Evolutionary conservation across 2,888 invertebrate species (phyloP), one percentile per base, ranked within the genome.

Genomic region (Sphinx pinastri): DNA sequence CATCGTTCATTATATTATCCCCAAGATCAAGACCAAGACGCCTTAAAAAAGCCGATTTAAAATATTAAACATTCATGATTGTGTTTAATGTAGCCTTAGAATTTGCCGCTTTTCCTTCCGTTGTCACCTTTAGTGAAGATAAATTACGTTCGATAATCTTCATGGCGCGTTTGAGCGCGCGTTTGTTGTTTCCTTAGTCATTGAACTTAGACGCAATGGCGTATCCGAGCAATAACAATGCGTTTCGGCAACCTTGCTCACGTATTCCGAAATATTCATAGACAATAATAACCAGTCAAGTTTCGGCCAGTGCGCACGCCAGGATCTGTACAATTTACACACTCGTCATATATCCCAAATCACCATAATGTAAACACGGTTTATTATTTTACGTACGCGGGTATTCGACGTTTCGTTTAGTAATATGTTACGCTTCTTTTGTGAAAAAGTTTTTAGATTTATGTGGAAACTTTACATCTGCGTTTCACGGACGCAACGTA

Each of bases 401-500:
- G 57, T 16, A 63, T 67, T 49, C 55, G 55, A 55, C 19, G 31
- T 70, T 67, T 70, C 74, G 78, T 75, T 77, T 70, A 31, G 71
- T 60, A 71, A 70, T 72, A 68, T 71, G 69, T 71, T 75, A 74
- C 55, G 71, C 71, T 72, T 72, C 68, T 77, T 63, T 76, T 77
- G 73, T 71, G 70, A 75, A 79, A 76, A 71, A 70, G 72, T 70
- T 47, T 19, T 71, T 74, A 76, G 74, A 77, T 80, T 79, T 74
- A 76, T 80, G 78, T 74, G 72, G 77, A 77, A 74, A 75, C 76
- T 69, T 70, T 77, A 79, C 81, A 82, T 79, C 78, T 83, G 83
- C 76, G 73, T 73, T 81, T 81, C 58, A 57, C 58, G 52, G 70
- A 59, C 38, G n/a, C 58, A 16, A 10, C 14, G 55, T 58, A 38